Percentiles rank a stretch among this genome's conserved stretches.
Conservation (phyloP, 2,113 vertebrate genomes). For the Megaceryle maxima region DNA sequence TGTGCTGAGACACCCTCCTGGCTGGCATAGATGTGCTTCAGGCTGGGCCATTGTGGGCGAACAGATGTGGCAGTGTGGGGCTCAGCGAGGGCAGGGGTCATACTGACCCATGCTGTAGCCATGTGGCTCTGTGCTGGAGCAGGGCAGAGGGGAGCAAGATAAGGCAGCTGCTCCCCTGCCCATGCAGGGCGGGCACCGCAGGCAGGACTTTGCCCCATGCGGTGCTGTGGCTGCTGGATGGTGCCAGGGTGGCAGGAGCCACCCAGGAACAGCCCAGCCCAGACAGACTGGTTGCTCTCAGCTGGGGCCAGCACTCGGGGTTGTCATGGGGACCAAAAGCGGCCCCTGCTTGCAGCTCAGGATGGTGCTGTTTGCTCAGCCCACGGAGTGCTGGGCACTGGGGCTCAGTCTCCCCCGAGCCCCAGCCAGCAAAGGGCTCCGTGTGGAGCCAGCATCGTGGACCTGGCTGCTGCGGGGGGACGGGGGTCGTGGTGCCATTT, state of each 20-base stretch:
- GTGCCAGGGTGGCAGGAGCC: background rate
- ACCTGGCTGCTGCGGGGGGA: background rate
- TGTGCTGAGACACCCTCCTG: accelerated
- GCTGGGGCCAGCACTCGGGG: accelerated
- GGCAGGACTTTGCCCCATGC: background rate
- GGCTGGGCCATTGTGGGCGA: background rate
- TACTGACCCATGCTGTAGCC: background rate
- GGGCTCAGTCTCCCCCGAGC: background rate
- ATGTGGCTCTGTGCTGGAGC: accelerated
- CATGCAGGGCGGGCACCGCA: accelerated
- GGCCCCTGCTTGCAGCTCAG: background rate
- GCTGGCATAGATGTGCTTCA: accelerated
- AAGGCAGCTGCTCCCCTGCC: background rate
- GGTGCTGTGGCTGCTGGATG: background rate
- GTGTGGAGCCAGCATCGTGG: too few species aligned
- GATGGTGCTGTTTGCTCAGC: background rate
- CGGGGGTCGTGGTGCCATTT: accelerated
- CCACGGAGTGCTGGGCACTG: background rate
- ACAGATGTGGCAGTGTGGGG: accelerated
- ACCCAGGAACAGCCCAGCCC: background rate
- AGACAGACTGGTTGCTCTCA: accelerated
- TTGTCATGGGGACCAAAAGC: accelerated
- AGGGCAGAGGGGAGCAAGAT: background rate
- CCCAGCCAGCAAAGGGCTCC: background rate
- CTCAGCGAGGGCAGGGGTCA: background rate